Base-by-base conservation (phyloP, 2,888 invertebrate species). In the Habroteleia sp. region DNA sequence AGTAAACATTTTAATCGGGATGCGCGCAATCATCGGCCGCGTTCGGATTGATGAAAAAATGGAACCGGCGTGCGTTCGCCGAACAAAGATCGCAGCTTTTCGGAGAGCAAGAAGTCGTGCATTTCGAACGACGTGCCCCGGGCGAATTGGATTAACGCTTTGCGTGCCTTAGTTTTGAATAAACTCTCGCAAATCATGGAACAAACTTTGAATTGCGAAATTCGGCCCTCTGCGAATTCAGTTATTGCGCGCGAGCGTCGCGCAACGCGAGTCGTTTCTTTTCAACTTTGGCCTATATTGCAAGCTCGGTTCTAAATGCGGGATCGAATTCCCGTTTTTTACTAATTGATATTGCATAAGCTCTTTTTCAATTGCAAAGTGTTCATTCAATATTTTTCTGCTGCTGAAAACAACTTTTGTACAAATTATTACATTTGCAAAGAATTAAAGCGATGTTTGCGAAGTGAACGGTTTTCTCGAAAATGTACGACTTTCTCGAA, bases 91-190 rank as follows among this genome's bases (percentile, higher is more conserved):
- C 16, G 20, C 35, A 10, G 33, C 50, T 11, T 41, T 52, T 42
- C 29, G 13, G 23, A 13, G 11, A 7, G 14, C 48, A 41, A 41
- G 41, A 69, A 69, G 60, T 58, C 60, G 29, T 35, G 50, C 10
- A 46, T 52, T 42, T 29, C 29, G 52, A 42, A 50, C 39, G 52
- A 16, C 27, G 48, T 60, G 58, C 68, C 13, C 10, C n/a, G 41
- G 39, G 56, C 33, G 58, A 68, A 68, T 68, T 58, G 35, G 68
- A 68, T 68, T 68, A 48, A 37, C 31, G 41, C 48, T 20, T 41
- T n/a, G 41, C 56, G 37, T 39, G 37, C 25, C 50, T 58, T 58
- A 56, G 68, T 68, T 68, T 48, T 35, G 50, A 27, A 58, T 68
- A 58, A 68, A 58, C 50, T 41, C 50, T 14, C 58, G 35, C 11